These are phyloP conservation scores for Hydrotaea diabolus DNA, from an alignment of 2,888 invertebrate species.

Conservation along the genomic window DNA sequence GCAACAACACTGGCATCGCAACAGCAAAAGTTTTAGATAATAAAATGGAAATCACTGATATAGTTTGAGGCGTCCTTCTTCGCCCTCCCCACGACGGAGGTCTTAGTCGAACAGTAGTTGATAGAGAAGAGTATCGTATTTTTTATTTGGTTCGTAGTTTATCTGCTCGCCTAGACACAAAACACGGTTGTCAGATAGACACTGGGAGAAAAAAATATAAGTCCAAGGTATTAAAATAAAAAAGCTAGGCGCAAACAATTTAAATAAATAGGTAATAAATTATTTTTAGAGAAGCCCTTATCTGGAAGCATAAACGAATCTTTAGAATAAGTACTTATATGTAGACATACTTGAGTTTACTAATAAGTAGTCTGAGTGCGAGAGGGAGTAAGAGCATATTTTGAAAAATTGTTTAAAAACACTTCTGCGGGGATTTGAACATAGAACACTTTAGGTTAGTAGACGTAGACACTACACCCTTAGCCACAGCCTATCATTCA, in stretches of 20 bases:
- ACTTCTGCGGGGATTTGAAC: no score
- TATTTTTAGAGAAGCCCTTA: no score
- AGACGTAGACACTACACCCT: no score
- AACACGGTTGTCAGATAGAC: slow-evolving; percentile 34
- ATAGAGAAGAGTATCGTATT: slow-evolving; percentile 43
- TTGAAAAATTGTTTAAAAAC: no score
- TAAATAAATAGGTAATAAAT: background rate
- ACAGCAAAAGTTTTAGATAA: slow-evolving; percentile 38
- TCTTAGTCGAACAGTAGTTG: slow-evolving; percentile 30
- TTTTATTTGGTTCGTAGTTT: slow-evolving; percentile 31
- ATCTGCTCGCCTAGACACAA: slow-evolving; percentile 39
- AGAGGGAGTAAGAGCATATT: no score
- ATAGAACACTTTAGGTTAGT: no score
- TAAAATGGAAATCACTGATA: slow-evolving; percentile 48
- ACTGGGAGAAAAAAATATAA: background rate
- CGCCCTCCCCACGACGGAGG: background rate
- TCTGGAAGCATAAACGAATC: no score
- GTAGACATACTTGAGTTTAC: no score
- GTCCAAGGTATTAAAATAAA: background rate
- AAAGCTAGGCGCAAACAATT: slow-evolving; percentile 30
- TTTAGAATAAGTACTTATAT: no score
- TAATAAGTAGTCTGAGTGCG: no score
- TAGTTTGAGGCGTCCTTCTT: background rate
- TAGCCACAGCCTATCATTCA: no score
- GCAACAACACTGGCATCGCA: slow-evolving; percentile 27